phyloP scores from a whole-genome alignment of 92 coral and sea anemone genomes.

The Desmophyllum pertusum region DNA sequence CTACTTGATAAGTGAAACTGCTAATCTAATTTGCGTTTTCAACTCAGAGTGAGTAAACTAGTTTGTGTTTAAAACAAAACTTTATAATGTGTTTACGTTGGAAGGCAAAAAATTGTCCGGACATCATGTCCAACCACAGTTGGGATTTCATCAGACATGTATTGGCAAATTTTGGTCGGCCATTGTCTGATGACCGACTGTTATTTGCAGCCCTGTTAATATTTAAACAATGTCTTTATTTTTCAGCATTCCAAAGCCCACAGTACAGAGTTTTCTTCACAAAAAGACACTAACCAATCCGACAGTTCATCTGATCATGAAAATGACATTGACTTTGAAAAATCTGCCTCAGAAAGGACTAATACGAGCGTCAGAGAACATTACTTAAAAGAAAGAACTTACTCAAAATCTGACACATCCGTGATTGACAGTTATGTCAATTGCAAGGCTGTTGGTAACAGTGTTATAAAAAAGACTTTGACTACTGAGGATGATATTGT shows the following conservation, averaged over 20 bases:
- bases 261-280: slow-evolving; percentile 1
- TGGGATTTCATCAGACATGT: no score
- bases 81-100: no score
- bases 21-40: no score
- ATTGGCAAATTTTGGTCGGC: no score
- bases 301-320: slow-evolving; percentile 58
- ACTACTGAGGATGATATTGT: neutral
- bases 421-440: neutral
- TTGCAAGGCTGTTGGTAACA: neutral
- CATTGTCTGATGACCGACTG: no score
- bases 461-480: neutral
- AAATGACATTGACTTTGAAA: slow-evolving; percentile 32
- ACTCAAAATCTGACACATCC: neutral
- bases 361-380: slow-evolving; percentile 2
- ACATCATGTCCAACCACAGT: no score
- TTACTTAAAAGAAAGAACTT: slow-evolving; percentile 24
- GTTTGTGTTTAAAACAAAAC: no score
- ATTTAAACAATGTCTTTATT: neutral
- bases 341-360: slow-evolving; percentile 8
- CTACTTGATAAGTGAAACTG: no score
- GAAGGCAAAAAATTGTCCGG: no score
- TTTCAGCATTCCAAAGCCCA: slow-evolving; percentile 13
- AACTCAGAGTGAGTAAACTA: no score
- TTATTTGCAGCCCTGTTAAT: no score
- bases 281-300: slow-evolving; percentile 14